These are phyloP conservation scores for Aramus guarauna DNA, from an alignment of 2,113 vertebrate genomes.

Conservation along the genomic window DNA sequence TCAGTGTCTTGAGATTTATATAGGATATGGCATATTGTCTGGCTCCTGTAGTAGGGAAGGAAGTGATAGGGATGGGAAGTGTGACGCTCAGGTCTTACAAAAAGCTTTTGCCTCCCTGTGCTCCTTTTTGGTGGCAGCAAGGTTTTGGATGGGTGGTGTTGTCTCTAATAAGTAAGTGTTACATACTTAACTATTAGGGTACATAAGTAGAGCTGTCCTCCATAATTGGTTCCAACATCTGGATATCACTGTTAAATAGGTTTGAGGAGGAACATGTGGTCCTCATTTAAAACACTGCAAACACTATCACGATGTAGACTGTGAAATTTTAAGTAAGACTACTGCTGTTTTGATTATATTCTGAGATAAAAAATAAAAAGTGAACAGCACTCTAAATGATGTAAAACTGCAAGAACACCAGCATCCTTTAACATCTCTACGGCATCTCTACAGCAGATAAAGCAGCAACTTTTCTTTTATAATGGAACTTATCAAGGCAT, in stretches of 20 bases:
- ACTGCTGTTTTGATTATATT: constrained; percentile 67
- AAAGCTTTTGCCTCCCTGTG: background rate
- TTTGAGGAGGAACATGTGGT: constrained; percentile 62
- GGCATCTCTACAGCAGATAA: background rate
- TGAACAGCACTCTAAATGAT: background rate
- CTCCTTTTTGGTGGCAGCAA: background rate
- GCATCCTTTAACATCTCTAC: constrained; percentile 6
- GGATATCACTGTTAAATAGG: constrained; percentile 52
- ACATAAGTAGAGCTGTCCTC: constrained; percentile 36
- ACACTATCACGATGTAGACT: constrained; percentile 42
- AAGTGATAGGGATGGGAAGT: background rate
- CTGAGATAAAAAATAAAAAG: constrained; percentile 50
- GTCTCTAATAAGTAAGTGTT: background rate
- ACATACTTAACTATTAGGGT: background rate
- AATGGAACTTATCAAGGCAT: background rate
- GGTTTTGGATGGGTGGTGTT: background rate
- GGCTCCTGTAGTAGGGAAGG: background rate
- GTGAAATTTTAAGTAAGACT: constrained; percentile 68
- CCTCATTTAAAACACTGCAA: constrained; percentile 66
- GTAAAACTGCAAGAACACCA: constrained; percentile 20
- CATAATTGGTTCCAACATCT: constrained; percentile 70
- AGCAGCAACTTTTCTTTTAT: background rate
- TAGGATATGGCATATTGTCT: background rate
- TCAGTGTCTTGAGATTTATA: background rate
- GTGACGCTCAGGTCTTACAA: background rate